phyloP scores from a whole-genome alignment of 2,888 invertebrate genomes.

The Drosophila anomalata region DNA sequence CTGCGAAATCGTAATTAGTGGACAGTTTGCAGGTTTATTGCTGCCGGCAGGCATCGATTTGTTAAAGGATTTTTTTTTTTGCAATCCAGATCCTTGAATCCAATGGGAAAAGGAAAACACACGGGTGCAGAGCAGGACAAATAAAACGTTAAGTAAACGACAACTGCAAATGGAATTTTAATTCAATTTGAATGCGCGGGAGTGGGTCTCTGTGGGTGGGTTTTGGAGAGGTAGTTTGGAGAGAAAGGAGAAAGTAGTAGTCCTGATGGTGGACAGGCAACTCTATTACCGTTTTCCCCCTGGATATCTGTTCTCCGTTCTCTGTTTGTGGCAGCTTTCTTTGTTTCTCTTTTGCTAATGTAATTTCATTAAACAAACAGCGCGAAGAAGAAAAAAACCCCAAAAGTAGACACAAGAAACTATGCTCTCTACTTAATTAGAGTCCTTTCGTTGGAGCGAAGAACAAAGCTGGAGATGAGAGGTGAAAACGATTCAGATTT shows the following conservation, averaged over 20 bases:
- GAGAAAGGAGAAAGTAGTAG: neutral
- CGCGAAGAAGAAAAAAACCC: neutral
- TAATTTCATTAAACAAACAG: conserved; percentile 66
- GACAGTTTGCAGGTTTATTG: conserved; percentile 9
- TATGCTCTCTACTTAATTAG: conserved; percentile 21
- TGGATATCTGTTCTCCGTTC: conserved; percentile 1
- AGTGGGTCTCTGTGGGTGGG: neutral
- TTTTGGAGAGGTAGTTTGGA: neutral
- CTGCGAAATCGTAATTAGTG: conserved; percentile 31
- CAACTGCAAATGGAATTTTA: conserved; percentile 76
- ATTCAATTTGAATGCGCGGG: conserved; percentile 69
- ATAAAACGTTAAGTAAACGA: conserved; percentile 66
- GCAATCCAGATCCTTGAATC: conserved; percentile 4
- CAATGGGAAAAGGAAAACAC: neutral
- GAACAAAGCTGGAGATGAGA: neutral
- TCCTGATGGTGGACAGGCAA: conserved; percentile 18
- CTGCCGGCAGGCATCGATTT: conserved; percentile 25
- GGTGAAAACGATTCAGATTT: neutral
- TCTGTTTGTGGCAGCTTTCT: conserved; percentile 37
- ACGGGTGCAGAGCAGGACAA: neutral
- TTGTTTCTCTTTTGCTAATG: conserved; percentile 47
- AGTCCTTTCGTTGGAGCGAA: neutral
- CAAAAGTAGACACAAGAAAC: conserved; percentile 21
- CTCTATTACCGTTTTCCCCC: conserved; percentile 47
- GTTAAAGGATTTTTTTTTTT: conserved; percentile 27